Conservation (phyloP, 2,797 vertebrate species). For the Gymnoscopelus microlampas region DNA sequence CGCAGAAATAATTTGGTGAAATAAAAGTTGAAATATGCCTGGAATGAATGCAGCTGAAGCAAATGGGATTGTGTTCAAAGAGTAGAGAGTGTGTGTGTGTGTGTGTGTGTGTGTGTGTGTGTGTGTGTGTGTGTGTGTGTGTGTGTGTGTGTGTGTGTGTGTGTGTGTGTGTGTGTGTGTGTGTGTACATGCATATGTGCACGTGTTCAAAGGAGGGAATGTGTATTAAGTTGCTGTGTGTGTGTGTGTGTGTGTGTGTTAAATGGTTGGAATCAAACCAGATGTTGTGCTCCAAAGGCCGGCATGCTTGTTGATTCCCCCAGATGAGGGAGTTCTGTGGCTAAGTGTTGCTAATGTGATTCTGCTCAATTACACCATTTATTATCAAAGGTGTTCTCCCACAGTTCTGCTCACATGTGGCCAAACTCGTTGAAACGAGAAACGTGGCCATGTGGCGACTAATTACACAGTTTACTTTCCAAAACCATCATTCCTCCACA, state of each 20-base stretch:
- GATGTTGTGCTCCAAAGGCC: constrained; percentile 71
- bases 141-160: constrained; percentile 15
- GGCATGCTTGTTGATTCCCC: constrained; percentile 40
- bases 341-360: constrained; percentile 66
- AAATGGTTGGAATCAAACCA: constrained; percentile 66
- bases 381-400: constrained; percentile 56
- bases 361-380: constrained; percentile 52
- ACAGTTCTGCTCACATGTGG: constrained; percentile 34
- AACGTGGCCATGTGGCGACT: constrained; percentile 45
- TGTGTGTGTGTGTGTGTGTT: constrained; percentile 8
- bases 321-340: constrained; percentile 56
- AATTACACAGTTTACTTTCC: constrained; percentile 56
- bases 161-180: neutral
- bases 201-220: too few species aligned
- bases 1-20: too few species aligned
- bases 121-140: constrained; percentile 1
- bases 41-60: too few species aligned
- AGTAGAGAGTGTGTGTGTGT: too few species aligned
- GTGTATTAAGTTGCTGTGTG: too few species aligned
- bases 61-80: too few species aligned
- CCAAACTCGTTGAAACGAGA: constrained; percentile 40
- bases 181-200: too few species aligned
- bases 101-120: neutral
- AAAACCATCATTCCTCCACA: constrained; percentile 16
- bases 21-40: too few species aligned